Percentiles rank a stretch among this genome's conserved stretches.
These are phyloP conservation scores for Hymenopus coronatus DNA, from an alignment of 2,888 invertebrate species.

Conservation along the genomic window DNA sequence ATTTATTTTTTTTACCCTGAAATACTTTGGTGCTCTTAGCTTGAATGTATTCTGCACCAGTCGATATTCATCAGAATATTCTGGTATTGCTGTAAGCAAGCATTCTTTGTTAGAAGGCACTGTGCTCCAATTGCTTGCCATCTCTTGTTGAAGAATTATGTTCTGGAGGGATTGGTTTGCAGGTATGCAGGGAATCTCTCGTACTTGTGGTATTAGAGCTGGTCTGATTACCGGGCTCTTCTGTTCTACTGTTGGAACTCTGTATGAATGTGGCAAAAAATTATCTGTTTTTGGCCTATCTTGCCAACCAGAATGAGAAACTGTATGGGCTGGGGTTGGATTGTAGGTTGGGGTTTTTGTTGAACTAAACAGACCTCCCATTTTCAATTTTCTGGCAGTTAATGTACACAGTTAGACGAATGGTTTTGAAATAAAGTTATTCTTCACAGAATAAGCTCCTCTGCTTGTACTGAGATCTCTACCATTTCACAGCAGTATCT, in stretches of 20 bases:
- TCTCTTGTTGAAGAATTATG: not conserved
- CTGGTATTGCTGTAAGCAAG: not conserved
- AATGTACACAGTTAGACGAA: too few relatives aligned
- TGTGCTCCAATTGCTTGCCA: not conserved
- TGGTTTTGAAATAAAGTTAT: too few relatives aligned
- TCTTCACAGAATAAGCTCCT: too few relatives aligned
- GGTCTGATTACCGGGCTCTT: not conserved
- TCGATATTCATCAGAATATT: not conserved
- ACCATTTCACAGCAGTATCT: too few relatives aligned
- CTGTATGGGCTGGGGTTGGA: not conserved
- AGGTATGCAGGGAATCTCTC: not conserved
- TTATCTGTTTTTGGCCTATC: not conserved
- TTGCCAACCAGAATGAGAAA: not conserved
- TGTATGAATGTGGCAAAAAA: not conserved
- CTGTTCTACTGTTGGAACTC: too few relatives aligned
- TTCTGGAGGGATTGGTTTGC: not conserved
- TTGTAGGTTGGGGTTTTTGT: not conserved
- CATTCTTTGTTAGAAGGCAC: not conserved
- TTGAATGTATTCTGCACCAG: not conserved
- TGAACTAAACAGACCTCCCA: not conserved
- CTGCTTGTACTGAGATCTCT: too few relatives aligned
- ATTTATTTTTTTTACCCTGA: not conserved
- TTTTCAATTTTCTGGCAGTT: not conserved
- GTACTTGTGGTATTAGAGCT: not conserved
- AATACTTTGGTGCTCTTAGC: not conserved